Evolutionary conservation across 2,113 vertebrate genomes (phyloP).

Genomic region (Corynorhinus townsendii): DNA sequence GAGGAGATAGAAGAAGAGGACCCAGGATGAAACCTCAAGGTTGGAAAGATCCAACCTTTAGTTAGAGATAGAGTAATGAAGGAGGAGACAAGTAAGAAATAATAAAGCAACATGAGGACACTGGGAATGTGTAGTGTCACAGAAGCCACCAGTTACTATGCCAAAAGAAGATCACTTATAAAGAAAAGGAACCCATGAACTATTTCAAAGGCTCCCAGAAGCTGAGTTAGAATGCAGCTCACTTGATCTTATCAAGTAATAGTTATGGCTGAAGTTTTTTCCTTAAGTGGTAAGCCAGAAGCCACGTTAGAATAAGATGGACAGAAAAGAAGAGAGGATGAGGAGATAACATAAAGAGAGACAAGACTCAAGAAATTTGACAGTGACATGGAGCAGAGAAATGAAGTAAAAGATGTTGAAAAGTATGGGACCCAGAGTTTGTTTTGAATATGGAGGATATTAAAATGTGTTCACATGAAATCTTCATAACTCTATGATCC

Average conservation of each 20-base stretch:
- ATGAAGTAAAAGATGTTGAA: not conserved
- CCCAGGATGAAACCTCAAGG: not conserved
- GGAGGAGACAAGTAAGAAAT: not conserved
- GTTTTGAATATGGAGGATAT: not conserved
- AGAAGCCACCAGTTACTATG: not conserved
- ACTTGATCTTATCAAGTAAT: not conserved
- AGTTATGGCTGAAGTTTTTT: not conserved
- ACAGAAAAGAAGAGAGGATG: not conserved
- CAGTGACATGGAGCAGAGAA: not conserved
- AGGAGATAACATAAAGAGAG: not conserved
- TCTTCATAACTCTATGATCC: not conserved
- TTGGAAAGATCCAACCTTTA: not conserved
- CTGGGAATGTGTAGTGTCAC: too few relatives aligned
- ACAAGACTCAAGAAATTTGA: not conserved
- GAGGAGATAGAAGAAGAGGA: not conserved
- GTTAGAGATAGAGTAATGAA: not conserved
- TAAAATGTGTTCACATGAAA: not conserved
- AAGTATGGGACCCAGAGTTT: not conserved
- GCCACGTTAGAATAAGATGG: rapidly evolving
- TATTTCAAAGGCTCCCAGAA: not conserved
- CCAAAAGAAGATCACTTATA: not conserved
- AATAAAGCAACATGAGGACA: not conserved
- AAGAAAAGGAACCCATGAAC: not conserved
- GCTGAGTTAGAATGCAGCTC: not conserved
- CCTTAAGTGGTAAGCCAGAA: not conserved